phyloP scores from a whole-genome alignment of 2,797 vertebrate species.

The Sebastes nivosus region DNA sequence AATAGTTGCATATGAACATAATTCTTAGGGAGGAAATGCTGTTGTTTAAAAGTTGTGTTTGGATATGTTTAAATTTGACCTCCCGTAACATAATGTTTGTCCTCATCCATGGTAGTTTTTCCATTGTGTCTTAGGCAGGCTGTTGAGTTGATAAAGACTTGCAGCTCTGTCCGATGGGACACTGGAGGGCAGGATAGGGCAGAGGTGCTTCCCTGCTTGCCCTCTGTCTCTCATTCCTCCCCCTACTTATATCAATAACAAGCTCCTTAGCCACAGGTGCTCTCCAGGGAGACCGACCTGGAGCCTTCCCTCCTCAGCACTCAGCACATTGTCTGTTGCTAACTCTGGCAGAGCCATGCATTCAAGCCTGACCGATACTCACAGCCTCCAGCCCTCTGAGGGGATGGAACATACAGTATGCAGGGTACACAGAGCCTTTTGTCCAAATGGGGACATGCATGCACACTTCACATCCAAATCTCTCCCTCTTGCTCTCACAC shows the following conservation, averaged over 20 bases:
- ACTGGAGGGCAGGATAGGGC: constrained; percentile 48
- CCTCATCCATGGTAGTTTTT: constrained; percentile 8
- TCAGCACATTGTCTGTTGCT: constrained; percentile 51
- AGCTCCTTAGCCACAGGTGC: constrained; percentile 66
- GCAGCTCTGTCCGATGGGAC: constrained; percentile 49
- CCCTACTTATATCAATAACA: constrained; percentile 71
- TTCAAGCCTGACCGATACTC: constrained; percentile 38
- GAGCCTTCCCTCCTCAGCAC: constrained; percentile 37
- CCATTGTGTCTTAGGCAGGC: constrained; percentile 1
- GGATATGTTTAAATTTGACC: neutral
- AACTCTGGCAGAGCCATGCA: constrained; percentile 35
- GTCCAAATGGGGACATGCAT: constrained; percentile 22
- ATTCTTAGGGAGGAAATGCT: neutral
- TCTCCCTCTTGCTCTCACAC: neutral
- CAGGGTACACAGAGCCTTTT: constrained; percentile 20
- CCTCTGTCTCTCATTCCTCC: constrained; percentile 57
- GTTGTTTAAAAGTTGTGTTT: neutral
- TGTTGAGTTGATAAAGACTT: constrained; percentile 53
- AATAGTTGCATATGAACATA: neutral
- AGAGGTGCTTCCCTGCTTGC: constrained; percentile 57
- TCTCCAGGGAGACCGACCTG: constrained; percentile 55
- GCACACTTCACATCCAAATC: neutral
- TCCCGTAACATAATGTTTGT: neutral
- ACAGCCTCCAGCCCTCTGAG: constrained; percentile 21
- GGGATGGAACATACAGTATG: constrained; percentile 22